Percentiles rank a stretch among this genome's conserved stretches.
These are phyloP conservation scores for Balearica regulorum DNA, from an alignment of 2,797 vertebrate species.

Conservation along the genomic window DNA sequence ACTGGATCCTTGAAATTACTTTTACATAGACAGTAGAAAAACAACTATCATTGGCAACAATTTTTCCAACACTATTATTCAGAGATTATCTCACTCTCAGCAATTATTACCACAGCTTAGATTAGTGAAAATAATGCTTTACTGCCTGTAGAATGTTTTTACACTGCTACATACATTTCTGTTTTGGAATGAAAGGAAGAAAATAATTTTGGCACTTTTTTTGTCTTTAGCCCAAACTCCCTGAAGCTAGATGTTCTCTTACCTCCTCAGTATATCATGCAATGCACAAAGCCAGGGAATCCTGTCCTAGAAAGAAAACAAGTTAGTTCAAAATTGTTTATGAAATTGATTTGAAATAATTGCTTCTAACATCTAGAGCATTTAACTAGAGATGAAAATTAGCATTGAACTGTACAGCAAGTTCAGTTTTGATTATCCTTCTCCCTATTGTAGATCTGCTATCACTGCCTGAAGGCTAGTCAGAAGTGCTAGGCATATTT, in stretches of 20 bases:
- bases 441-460: not conserved
- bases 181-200: not conserved
- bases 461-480: not conserved
- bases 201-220: not conserved
- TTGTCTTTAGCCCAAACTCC: not conserved
- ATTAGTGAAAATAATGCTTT: not conserved
- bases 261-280: constrained; percentile 84
- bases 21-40: not conserved
- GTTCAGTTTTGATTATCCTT: not conserved
- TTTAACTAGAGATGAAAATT: not conserved
- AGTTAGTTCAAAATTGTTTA: not conserved
- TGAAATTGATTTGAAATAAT: not conserved
- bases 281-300: constrained; percentile 87
- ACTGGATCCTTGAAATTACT: not conserved
- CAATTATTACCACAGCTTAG: not conserved
- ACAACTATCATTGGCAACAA: not conserved
- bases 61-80: not conserved
- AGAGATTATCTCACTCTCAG: not conserved
- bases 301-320: constrained; percentile 81
- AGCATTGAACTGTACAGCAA: not conserved
- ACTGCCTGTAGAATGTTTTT: not conserved
- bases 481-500: not conserved
- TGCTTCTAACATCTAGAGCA: not conserved
- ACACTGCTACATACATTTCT: not conserved
- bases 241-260: constrained; percentile 27